Evolutionary conservation across 2,113 vertebrate genomes (phyloP).

Genomic region (Etheostoma spectabile): DNA sequence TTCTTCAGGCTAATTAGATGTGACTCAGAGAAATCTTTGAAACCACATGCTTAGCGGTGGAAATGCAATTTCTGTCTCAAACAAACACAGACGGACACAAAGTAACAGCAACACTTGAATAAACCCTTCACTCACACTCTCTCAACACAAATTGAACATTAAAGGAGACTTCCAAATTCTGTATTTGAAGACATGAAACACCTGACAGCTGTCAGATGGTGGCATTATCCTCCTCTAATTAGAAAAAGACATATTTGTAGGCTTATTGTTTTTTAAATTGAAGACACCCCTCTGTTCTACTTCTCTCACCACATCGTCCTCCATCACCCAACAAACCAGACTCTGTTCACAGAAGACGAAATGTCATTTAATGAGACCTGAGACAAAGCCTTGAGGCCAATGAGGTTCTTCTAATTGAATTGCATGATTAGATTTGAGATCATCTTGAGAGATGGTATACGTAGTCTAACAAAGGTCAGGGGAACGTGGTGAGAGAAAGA

Average conservation of each 20-base stretch:
- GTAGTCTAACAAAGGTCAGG: slow-evolving; percentile 64
- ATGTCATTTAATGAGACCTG: slow-evolving; percentile 53
- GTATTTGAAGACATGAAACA: slow-evolving; percentile 16
- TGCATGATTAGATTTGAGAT: slow-evolving; percentile 77
- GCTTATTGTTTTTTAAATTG: slow-evolving; percentile 8
- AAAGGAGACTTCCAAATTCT: neutral
- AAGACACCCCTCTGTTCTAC: slow-evolving; percentile 9
- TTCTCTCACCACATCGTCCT: neutral
- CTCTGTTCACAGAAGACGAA: slow-evolving; percentile 39
- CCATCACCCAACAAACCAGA: slow-evolving; percentile 12
- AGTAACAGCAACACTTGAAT: too few species aligned
- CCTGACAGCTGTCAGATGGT: slow-evolving; percentile 6
- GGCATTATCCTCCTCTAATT: slow-evolving; percentile 46
- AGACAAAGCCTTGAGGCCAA: slow-evolving; percentile 64
- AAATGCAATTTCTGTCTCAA: neutral
- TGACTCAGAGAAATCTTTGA: slow-evolving; percentile 8
- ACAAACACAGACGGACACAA: neutral
- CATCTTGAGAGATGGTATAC: slow-evolving; percentile 54
- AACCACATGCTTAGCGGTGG: slow-evolving; percentile 7
- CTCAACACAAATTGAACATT: neutral
- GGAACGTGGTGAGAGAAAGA: slow-evolving; percentile 10
- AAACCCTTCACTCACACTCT: neutral
- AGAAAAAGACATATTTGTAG: slow-evolving; percentile 12
- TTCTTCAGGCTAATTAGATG: slow-evolving; percentile 15
- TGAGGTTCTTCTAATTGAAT: slow-evolving; percentile 73